A percentile compares a stretch with the other conserved stretches of the same genome.
Conservation (phyloP, 2,113 vertebrate species). For the Fregetta grallaria region DNA sequence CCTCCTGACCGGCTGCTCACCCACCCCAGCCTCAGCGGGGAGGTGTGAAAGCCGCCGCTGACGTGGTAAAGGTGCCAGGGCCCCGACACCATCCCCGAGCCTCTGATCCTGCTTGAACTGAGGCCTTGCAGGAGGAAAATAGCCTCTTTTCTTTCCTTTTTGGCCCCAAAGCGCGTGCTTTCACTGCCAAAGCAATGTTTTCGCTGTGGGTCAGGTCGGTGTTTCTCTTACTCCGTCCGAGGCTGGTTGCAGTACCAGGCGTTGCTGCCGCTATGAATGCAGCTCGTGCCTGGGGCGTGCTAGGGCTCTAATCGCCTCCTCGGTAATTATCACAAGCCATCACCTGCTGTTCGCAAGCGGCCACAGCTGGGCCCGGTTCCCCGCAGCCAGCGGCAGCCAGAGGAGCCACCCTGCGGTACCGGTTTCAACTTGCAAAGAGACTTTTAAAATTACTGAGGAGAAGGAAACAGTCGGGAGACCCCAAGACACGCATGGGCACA, state of each 20-base stretch:
- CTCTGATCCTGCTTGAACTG: fast-evolving
- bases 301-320: not conserved
- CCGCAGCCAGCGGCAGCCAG: fast-evolving
- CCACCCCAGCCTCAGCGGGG: not conserved
- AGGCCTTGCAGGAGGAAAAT: not conserved
- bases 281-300: fast-evolving
- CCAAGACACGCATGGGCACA: fast-evolving
- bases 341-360: not conserved
- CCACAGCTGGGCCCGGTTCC: fast-evolving
- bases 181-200: no score
- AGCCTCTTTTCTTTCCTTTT: not conserved
- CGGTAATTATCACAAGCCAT: not conserved
- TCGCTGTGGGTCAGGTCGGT: fast-evolving
- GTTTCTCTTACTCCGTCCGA: fast-evolving
- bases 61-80: fast-evolving
- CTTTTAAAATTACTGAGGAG: not conserved
- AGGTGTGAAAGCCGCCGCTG: no score
- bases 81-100: fast-evolving
- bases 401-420: not conserved
- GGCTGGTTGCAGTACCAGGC: not conserved
- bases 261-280: fast-evolving
- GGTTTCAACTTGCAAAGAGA: not conserved
- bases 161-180: not conserved
- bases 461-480: not conserved
- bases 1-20: no score